Evolutionary conservation across 2,113 vertebrate genomes (phyloP), one percentile per base, ranked within the genome.

Genomic region (Indri indri): DNA sequence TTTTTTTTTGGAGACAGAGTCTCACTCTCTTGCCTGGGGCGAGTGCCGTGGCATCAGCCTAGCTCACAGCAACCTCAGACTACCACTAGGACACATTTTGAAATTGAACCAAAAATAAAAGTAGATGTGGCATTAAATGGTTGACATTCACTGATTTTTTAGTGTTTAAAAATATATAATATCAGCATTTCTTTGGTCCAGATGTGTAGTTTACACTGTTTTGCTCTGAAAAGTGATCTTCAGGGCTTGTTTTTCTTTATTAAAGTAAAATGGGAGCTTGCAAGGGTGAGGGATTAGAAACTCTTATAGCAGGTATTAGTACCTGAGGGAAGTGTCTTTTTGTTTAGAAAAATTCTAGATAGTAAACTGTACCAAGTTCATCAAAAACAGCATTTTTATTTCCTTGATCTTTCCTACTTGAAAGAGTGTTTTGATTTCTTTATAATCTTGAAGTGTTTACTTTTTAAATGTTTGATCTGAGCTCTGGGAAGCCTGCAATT

Each of bases 341-440:
- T 91, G 25, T 96, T 18, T 94, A 71, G 70, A 96, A 92, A 79
- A 76, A 90, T 54, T 94, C 20, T 92, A 90, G 57, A 42, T 34
- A 54, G 32, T 13, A 86, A 95, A 85, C 57, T 50, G 30, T 57
- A 65, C 40, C 9, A 0, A 94, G 30, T 83, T 91, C 70, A 18
- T 80, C 68, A 95, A 66, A 95, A 85, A 82, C 8, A 91, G 22
- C 74, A 76, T 65, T 91, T 92, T 91, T 95, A 47, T 32, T 92
- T 96, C 57, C 88, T 95, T 96, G 57, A 83, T 95, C 81, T 95
- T 95, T 81, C 10, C 85, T 76, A 91, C 74, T 93, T 88, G 47
- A 94, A 95, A 93, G 66, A 96, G 13, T 93, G 25, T 96, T 97
- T 98, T 88, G 40, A 95, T 96, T 96, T 97, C 81, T 96, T 92